Evolutionary conservation across 2,888 invertebrate species (phyloP).

Genomic region (Sphaerophoria taeniata): DNA sequence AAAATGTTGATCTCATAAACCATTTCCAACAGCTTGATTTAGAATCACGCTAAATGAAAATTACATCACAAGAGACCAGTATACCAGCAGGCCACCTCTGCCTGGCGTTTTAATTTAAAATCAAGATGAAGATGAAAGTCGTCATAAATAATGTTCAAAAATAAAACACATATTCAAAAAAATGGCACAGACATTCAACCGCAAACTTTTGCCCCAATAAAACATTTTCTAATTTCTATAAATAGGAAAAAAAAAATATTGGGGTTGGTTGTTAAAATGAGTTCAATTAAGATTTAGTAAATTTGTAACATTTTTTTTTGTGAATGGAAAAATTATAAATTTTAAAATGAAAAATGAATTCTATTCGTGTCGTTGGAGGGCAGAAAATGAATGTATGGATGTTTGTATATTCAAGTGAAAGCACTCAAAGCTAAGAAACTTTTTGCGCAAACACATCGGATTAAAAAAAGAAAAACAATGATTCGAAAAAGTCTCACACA

Average conservation of each 20-base stretch:
- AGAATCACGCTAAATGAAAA: not conserved
- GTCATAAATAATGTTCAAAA: slow-evolving; percentile 54
- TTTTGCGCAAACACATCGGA: slow-evolving; percentile 14
- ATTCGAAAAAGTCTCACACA: slow-evolving; percentile 16
- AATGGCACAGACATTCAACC: slow-evolving; percentile 53
- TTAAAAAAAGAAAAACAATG: slow-evolving; percentile 20
- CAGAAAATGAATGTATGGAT: too few relatives aligned
- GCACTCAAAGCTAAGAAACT: not conserved
- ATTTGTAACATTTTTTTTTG: not conserved
- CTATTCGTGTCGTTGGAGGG: not conserved
- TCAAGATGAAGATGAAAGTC: slow-evolving; percentile 58
- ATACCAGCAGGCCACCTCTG: slow-evolving; percentile 8
- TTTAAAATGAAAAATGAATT: slow-evolving; percentile 2
- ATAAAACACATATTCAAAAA: slow-evolving; percentile 28
- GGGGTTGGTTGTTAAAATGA: not conserved
- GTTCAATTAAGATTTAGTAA: not conserved
- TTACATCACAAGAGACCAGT: not conserved
- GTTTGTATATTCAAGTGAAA: not conserved
- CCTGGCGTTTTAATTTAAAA: slow-evolving; percentile 16
- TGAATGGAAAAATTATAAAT: slow-evolving; percentile 6
- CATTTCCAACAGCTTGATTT: not conserved
- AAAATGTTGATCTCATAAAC: not conserved
- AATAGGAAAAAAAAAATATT: slow-evolving; percentile 31
- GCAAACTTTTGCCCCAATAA: slow-evolving; percentile 45
- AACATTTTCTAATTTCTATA: slow-evolving; percentile 53